phyloP scores from a whole-genome alignment of 35 echinoderm and acorn worm species.

The Ptychodera flava region DNA sequence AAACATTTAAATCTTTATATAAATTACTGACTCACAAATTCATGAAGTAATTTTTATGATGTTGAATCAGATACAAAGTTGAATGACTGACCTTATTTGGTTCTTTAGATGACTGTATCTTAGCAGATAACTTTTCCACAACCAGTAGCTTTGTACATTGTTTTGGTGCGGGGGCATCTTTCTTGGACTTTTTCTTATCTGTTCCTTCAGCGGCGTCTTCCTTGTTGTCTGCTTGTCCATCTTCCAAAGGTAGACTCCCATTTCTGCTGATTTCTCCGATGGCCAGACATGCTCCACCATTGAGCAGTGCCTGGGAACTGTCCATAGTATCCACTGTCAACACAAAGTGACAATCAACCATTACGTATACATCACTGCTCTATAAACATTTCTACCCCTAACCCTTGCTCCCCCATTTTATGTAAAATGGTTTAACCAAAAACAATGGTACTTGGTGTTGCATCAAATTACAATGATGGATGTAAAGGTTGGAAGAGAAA shows the following conservation, averaged over 20 bases:
- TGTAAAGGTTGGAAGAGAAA: too few species aligned
- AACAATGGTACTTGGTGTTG: too few species aligned
- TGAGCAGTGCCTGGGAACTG: conserved; percentile 29
- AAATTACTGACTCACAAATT: too few species aligned
- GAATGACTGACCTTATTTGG: conserved; percentile 39
- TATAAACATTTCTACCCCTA: too few species aligned
- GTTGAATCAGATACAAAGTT: too few species aligned
- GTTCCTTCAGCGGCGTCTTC: conserved; percentile 15
- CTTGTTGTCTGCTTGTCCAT: conserved; percentile 31
- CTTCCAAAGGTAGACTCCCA: conserved; percentile 60
- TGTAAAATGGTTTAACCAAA: too few species aligned
- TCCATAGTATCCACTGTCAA: conserved; percentile 35
- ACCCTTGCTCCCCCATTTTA: too few species aligned
- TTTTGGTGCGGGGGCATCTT: conserved; percentile 33
- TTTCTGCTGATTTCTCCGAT: conserved; percentile 72
- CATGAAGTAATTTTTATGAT: too few species aligned
- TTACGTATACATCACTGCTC: too few species aligned
- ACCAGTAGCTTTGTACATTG: conserved; percentile 51
- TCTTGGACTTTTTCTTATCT: conserved; percentile 25
- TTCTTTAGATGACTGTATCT: conserved; percentile 29
- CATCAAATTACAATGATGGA: too few species aligned
- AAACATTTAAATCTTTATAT: too few species aligned
- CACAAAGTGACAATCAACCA: too few species aligned
- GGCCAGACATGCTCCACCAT: conserved; percentile 56
- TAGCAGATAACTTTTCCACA: conserved; percentile 63